Evolutionary conservation across 2,888 invertebrate species (phyloP).

Genomic region (Dynastes hyllus): DNA sequence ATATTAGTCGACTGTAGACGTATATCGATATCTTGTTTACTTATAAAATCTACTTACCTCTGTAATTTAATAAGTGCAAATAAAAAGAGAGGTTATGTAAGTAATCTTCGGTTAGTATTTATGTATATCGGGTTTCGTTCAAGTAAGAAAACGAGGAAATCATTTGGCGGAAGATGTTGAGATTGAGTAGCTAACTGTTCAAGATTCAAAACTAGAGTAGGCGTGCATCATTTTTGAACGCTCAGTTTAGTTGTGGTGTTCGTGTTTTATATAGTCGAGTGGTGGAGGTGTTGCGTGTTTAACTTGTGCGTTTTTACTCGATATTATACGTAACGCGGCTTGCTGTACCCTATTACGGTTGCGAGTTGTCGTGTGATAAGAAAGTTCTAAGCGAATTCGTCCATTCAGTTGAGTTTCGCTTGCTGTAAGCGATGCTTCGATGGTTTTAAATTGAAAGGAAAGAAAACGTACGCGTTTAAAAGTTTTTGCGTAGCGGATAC

Average conservation of each 20-base stretch:
- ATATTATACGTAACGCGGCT: background rate
- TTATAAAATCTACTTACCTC: too few species aligned
- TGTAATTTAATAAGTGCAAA: too few species aligned
- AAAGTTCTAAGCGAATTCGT: background rate
- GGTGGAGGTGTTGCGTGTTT: background rate
- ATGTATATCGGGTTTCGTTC: too few species aligned
- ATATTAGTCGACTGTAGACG: too few species aligned
- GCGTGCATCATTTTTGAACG: background rate
- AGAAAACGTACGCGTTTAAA: background rate
- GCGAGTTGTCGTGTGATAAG: background rate
- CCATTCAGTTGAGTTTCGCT: slow-evolving; percentile 13
- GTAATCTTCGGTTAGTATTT: too few species aligned
- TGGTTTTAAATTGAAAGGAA: background rate
- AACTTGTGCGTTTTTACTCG: background rate
- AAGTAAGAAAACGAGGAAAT: too few species aligned
- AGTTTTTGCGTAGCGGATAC: background rate
- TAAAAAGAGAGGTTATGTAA: too few species aligned
- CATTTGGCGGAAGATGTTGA: background rate
- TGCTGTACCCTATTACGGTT: background rate
- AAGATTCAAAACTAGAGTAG: background rate
- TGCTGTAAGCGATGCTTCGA: background rate
- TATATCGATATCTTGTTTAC: too few species aligned
- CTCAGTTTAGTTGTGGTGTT: too few species aligned
- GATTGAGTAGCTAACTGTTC: background rate
- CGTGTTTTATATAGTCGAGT: background rate